Evolutionary conservation across 2,888 invertebrate genomes (phyloP).

Genomic region (Polymixis lichenea): DNA sequence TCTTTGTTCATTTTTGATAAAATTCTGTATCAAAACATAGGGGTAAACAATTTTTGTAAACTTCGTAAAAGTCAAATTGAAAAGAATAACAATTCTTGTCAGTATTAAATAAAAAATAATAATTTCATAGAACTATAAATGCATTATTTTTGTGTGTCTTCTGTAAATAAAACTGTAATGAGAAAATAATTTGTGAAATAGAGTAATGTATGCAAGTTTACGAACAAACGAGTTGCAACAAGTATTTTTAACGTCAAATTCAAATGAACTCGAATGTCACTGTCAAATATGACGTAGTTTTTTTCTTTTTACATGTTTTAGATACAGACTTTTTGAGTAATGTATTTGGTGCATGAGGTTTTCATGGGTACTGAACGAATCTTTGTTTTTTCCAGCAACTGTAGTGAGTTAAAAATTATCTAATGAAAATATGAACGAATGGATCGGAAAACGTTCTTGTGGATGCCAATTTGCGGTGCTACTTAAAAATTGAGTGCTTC

Average conservation of each 20-base stretch:
- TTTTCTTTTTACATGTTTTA: not conserved
- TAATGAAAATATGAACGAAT: too few species aligned
- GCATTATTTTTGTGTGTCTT: conserved; percentile 12
- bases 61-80: conserved; percentile 17
- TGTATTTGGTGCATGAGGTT: not conserved
- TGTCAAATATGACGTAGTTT: not conserved
- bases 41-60: conserved; percentile 21
- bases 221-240: conserved; percentile 46
- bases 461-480: too few species aligned
- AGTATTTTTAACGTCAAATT: conserved; percentile 29
- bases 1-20: conserved; percentile 74
- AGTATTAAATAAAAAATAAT: not conserved
- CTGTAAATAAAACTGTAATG: conserved; percentile 18
- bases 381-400: not conserved
- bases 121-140: conserved; percentile 9
- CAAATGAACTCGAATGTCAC: not conserved
- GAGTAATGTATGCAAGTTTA: not conserved
- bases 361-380: not conserved
- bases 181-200: too few species aligned
- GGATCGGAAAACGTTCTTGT: too few species aligned
- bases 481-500: too few species aligned
- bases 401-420: too few species aligned
- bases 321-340: not conserved
- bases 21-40: not conserved
- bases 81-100: conserved; percentile 32